Evolutionary conservation across 2,113 vertebrate species (phyloP), one percentile per base, ranked within the genome.

Genomic region (Onychorhynchus coronatus): DNA sequence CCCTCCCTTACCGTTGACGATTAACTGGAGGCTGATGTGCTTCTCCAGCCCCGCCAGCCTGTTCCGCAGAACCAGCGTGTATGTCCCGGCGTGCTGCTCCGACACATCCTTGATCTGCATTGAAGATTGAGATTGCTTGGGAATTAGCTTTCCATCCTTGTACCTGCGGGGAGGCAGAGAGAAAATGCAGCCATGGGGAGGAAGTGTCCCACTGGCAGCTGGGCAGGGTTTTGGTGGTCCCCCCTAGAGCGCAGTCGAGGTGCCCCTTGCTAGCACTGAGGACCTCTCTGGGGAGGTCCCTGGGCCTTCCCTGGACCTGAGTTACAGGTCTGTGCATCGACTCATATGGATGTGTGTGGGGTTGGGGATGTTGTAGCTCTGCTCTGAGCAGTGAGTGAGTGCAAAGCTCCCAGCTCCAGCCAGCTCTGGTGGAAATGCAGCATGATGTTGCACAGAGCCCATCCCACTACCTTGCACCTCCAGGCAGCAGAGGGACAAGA

Each of bases 71-170:
- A 98, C 96, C 55, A 99, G 96, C 0, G 98, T 98, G 96, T 99
- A 99, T 7, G 96, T 95, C 66, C 99, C 99, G 0, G 98, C 98
- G 3, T 99, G 99, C 97, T 98, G 98, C 95, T 98, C 98, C 3
- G 97, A 98, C 81, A 99, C 99, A 68, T 99, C 99, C 89, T 98
- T 99, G 97, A 99, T 99, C 98, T 99, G 98, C 97, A 99, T 97
- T 70, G 97, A 98, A 28, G 99, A 98, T 73, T 98, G 98, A 91
- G 98, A 99, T 68, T 98, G 98, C 92, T 98, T 98, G 37, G 97
- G 98, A 97, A 99, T 98, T 89, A 97, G 88, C 93, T 98, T 99
- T 68, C 98, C 98, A 17, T 99, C 98, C 98, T 99, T 99, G 98
- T 98, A 99, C 99, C 99, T 99, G 97, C 75, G 0, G 78, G 31